Evolutionary conservation across 2,113 vertebrate genomes (phyloP).

Genomic region (Urocitellus parryii): DNA sequence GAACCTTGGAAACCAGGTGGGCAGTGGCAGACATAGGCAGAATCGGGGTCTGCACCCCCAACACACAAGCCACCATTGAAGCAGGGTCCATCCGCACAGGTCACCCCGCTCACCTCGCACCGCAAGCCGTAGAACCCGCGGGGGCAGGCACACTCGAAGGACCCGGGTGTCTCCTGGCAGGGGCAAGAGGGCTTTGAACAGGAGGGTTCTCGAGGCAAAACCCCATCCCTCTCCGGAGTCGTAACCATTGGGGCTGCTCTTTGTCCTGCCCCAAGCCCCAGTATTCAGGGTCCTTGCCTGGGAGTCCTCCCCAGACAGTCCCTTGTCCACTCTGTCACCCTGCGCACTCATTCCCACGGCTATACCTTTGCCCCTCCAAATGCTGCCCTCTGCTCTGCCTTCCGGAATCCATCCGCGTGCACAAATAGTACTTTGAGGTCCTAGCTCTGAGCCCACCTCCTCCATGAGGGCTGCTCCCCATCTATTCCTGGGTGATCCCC

Average conservation of each 20-base stretch:
- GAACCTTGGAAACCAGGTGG: constrained; percentile 90
- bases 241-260: background rate
- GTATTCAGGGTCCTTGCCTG: no score
- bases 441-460: background rate
- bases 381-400: background rate
- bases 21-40: constrained; percentile 92
- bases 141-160: constrained; percentile 92
- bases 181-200: background rate
- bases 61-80: constrained; percentile 94
- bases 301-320: background rate
- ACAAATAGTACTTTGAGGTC: background rate
- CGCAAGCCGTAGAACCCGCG: constrained; percentile 94
- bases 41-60: constrained; percentile 76
- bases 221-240: background rate
- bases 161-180: constrained; percentile 87
- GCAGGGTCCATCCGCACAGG: constrained; percentile 92
- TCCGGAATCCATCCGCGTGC: rapidly evolving
- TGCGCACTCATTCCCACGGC: background rate
- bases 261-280: background rate
- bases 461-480: background rate
- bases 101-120: constrained; percentile 93
- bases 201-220: background rate
- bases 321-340: background rate
- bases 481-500: background rate
- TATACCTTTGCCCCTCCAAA: background rate